Base-by-base conservation (phyloP, 2,888 invertebrate genomes). In the Ochropleura plecta region DNA sequence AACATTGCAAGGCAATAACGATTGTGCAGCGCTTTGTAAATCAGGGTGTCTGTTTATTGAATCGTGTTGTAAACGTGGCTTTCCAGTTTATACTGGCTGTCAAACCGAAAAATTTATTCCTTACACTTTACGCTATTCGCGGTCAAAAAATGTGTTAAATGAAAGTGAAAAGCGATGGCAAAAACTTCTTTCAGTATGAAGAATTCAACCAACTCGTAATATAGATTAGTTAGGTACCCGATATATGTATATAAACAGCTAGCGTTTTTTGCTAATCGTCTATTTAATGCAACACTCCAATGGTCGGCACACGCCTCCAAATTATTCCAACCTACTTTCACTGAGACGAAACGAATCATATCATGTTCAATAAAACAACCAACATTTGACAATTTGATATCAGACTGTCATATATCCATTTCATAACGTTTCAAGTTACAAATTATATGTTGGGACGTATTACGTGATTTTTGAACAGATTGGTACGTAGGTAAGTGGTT, bases 241-340 rank as follows among this genome's bases (percentile, higher is more conserved):
- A 73, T 49, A 78, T 73, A 76, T 67, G 1, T 30, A 30, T 75
- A 75, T 76, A 72, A 30, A 77, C 63, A 51, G 68, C 40, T 20
- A 9, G 16, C 46, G 55, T 70, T 78, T 84, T 85, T 86, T 82
- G 73, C 76, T 76, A 82, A 84, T 82, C 71, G 60, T 78, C 64
- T 66, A 60, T 79, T 78, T 79, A 84, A 76, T 79, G 70, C 63
- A 81, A 82, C 64, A 70, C 60, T 75, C 80, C 69, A 83, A 60
- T 81, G 78, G 76, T 76, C 77, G 82, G 79, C 76, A 72, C 83
- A 84, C 84, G 90, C 88, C 86, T 81, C 84, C 81, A 86, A 89
- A 89, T 88, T 86, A 85, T 82, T 84, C 68, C 87, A 90, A 87
- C 88, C 88, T 83, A 90, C 91, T 91, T 91, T 91, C 91, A 84